Evolutionary conservation across 2,888 invertebrate species (phyloP), one percentile per base, ranked within the genome.

Genomic region (Phaedon cochleariae): DNA sequence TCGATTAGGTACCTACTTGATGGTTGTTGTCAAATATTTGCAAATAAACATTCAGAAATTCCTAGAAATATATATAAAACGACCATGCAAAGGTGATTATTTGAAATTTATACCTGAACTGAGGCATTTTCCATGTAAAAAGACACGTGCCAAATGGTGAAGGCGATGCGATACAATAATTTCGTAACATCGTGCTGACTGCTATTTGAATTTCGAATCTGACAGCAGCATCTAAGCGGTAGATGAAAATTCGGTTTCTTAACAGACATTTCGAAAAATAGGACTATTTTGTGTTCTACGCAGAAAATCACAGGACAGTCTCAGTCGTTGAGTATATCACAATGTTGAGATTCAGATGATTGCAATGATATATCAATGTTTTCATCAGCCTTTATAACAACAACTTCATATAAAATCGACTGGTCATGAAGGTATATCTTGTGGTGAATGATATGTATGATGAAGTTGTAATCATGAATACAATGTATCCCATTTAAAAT

Each of bases 91-190:
- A 26, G 3, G 26, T 5, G 26, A 26, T 26, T 26, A 5, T 7
- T 5, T 5, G 3, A 26, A 7, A 7, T 26, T 5, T 26, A 26
- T 78, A 80, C 80, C 78, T 79, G 59, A 17, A 67, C 62, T 22
- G 67, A 75, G 84, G 77, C 87, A 82, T 85, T 84, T 81, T 91
- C 90, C 72, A 92, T 86, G 79, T 90, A 88, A 79, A 92, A 88
- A 48, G 91, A 90, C 60, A 90, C 90, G 73, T 91, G 89, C 91
- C 91, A 92, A 67, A 92, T 85, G 29, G 91, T 90, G 77, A 92
- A 91, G 41, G 92, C 92, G 34, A 92, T 87, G 63, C 90, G 86
- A 76, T 91, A 90, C 68, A 92, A 84, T 73, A 90, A 85, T 64
- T 88, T 87, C 10, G 88, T 87, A 53, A 88, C 87, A 74, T 83